Evolutionary conservation across 2,888 invertebrate species (phyloP).

Genomic region (Cheilosia urbana): DNA sequence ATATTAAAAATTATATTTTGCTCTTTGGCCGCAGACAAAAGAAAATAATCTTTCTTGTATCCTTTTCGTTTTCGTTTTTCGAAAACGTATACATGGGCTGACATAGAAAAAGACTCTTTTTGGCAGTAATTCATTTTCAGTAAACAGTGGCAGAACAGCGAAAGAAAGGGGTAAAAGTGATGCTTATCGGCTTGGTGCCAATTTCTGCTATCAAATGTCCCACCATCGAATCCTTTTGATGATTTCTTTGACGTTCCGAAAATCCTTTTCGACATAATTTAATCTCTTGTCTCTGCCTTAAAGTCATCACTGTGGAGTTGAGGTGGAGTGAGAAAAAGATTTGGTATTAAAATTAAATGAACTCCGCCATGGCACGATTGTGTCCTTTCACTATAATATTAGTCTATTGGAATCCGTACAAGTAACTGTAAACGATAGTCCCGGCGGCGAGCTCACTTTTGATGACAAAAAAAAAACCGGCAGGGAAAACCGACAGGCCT

Average conservation of each 20-base stretch:
- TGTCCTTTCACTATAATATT: conserved; percentile 9
- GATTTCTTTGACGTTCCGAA: conserved; percentile 40
- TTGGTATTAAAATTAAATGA: conserved; percentile 47
- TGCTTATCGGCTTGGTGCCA: conserved; percentile 53
- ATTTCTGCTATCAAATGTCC: conserved; percentile 49
- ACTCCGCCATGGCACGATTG: conserved; percentile 24
- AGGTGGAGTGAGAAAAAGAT: conserved; percentile 37
- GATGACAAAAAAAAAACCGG: neutral
- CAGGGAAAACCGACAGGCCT: conserved; percentile 20
- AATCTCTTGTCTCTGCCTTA: conserved; percentile 32
- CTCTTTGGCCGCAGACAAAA: conserved; percentile 7
- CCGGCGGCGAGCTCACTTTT: conserved; percentile 30
- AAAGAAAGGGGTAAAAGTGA: conserved; percentile 9
- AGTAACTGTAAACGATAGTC: no score
- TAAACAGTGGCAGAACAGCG: conserved; percentile 35
- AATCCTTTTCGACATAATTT: conserved; percentile 66
- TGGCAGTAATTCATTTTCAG: conserved; percentile 67
- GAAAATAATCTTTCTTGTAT: conserved; percentile 21
- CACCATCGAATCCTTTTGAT: conserved; percentile 20
- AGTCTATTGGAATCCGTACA: neutral
- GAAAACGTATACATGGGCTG: conserved; percentile 54
- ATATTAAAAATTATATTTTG: conserved; percentile 50
- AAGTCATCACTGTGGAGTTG: neutral
- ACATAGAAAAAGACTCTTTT: conserved; percentile 64
- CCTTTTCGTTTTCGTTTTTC: conserved; percentile 39